Evolutionary conservation across 2,113 vertebrate genomes (phyloP).

Genomic region (Aleadryas rufinucha): DNA sequence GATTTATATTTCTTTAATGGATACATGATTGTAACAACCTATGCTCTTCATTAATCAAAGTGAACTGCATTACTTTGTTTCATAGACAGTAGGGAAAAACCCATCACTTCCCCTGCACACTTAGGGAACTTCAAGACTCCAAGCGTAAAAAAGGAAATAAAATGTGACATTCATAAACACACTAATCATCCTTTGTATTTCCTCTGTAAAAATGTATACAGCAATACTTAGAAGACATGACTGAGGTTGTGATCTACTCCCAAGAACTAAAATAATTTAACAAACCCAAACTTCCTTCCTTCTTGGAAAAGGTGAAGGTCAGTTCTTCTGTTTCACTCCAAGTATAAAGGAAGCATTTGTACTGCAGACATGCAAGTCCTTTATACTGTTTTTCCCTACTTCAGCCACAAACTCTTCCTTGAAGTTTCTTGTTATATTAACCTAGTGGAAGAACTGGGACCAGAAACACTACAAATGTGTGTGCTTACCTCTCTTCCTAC

Average conservation of each 20-base stretch:
- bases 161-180: background rate
- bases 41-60: background rate
- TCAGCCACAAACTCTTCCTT: background rate
- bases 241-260: background rate
- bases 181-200: background rate
- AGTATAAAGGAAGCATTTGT: background rate
- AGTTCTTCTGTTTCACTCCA: background rate
- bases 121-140: background rate
- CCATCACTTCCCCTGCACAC: background rate
- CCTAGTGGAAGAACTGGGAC: background rate
- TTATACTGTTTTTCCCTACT: background rate
- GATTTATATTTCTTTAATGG: background rate
- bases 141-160: background rate
- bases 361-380: background rate
- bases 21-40: background rate
- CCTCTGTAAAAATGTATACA: background rate
- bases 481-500: background rate
- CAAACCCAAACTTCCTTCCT: conserved; percentile 25
- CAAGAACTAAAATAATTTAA: background rate
- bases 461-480: background rate
- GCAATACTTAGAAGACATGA: background rate
- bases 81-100: background rate
- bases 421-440: background rate
- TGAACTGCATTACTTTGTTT: background rate
- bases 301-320: conserved; percentile 7